Base-by-base conservation (phyloP, 2,113 vertebrate genomes). In the Labeo rohita region DNA sequence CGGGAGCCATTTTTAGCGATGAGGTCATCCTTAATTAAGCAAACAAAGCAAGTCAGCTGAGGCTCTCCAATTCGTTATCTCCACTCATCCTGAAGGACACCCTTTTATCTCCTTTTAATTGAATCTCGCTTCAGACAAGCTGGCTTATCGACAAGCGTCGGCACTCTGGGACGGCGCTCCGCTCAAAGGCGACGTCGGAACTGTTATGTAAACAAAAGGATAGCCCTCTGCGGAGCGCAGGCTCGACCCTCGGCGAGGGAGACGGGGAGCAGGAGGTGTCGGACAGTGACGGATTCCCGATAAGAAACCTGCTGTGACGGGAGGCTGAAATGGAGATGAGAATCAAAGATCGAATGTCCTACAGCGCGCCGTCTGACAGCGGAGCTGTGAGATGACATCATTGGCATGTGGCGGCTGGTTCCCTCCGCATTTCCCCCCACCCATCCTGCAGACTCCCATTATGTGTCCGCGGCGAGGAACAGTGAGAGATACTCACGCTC, bases 21-120 rank as follows among this genome's bases (percentile, higher is more conserved):
- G 95, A 95, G 95, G 94, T 96, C 94, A 95, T 95, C 92, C 93
- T 94, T 95, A 93, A 93, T 95, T 94, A 95, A 94, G 93, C 94
- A 93, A 94, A 94, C 92, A 93, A 93, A 92, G 91, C 89, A 88
- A 94, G 93, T 94, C 93, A 94, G 94, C 94, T 93, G 94, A 94
- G 93, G 93, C 92, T 89, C 86, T 93, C 92, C 93, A 92, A 93
- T 93, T 90, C 92, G 93, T 94, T 95, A 95, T 95, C 94, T 95
- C 90, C 93, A 91, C 91, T 93, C 91, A 89, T 91, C 90, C 93
- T 94, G 92, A 94, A 95, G 94, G 95, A 95, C 92, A 93, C 85
- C 90, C 78, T 90, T 93, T 94, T 94, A 95, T 95, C 92, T 95
- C 90, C 88, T 91, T 92, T 94, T 94, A 95, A 94, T 92, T 93